Base-by-base conservation (phyloP, 2,797 vertebrate species). In the Microtus californicus region DNA sequence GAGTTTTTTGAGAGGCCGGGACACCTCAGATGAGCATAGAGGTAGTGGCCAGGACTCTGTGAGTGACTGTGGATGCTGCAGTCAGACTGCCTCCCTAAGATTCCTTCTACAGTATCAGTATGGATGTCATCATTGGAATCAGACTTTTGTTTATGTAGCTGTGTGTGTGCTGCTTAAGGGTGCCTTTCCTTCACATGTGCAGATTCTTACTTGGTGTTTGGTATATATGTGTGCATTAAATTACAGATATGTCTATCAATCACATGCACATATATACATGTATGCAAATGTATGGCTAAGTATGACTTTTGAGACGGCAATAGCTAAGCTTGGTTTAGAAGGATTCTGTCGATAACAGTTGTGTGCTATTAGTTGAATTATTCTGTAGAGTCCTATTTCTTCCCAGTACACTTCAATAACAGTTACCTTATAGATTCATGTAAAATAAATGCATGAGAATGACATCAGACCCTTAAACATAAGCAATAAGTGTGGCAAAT, bases 11-110 rank as follows among this genome's bases (percentile, higher is more conserved):
- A 19, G 40, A 65, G 61, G 27, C 73, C 17, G 23, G 40, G 82
- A 90, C 34, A 8, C 25, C 5, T 8, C 3, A 10, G 5, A 31
- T 29, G 25, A 81, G n/a, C 40, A 40, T 69, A n/a, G 61, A 69
- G 67, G 29, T 45, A 79, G 82, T 65, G 31, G 27, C 74, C 40
- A n/a, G 5, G 78, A 79, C 27, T 77, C 92, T 77, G 83, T 43
- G 85, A 73, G 48, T 54, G 31, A 51, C 29, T 19, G 17, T 54
- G 13, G 45, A 29, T 25, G 43, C 5, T 15, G 17, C 69, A 59
- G 1, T 27, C 56, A 56, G 45, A 54, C 87, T 6, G 0, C 17
- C 0, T 2, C 0, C 0, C 87, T 92, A 59, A 21, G 51, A 17
- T 23, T 31, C 76, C 45, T 37, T 69, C 54, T 14, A 23, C 34